Percentiles rank a stretch among this genome's conserved stretches.
Conservation (phyloP, 2,113 vertebrate genomes). For the Triplophysa tibetana region DNA sequence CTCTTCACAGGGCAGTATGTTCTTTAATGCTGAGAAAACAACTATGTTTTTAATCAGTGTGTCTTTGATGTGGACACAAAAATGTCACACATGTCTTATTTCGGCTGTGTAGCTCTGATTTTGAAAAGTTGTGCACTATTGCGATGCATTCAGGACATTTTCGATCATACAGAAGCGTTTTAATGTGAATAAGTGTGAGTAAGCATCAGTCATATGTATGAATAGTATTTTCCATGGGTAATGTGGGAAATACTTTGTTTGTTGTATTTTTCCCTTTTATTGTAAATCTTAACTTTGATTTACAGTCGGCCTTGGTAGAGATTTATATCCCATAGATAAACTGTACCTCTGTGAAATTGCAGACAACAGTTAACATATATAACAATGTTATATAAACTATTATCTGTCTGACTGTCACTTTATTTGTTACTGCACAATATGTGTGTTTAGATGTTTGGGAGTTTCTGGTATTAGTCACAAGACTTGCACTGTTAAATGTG, state of each 20-base stretch:
- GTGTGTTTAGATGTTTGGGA: slow-evolving; percentile 16
- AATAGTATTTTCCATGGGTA: too few relatives aligned
- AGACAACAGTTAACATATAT: background rate
- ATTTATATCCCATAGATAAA: too few relatives aligned
- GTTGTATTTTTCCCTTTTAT: too few relatives aligned
- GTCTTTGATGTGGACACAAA: background rate
- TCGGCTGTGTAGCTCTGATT: background rate
- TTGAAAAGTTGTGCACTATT: background rate
- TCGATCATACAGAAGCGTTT: background rate
- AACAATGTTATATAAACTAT: background rate
- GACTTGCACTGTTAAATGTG: slow-evolving; percentile 64
- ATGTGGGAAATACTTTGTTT: too few relatives aligned
- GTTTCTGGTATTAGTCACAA: slow-evolving; percentile 66
- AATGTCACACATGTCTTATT: background rate
- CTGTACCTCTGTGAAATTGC: too few relatives aligned
- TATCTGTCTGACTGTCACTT: slow-evolving; percentile 8
- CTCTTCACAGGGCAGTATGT: too few relatives aligned
- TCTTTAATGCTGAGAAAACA: background rate
- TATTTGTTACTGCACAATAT: background rate
- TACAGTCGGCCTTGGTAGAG: too few relatives aligned
- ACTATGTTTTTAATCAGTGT: background rate
- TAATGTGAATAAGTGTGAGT: background rate
- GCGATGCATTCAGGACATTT: background rate
- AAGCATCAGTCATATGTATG: background rate
- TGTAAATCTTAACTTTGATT: too few relatives aligned